Base-by-base conservation (phyloP, 2,113 vertebrate species). In the Leucoraja erinaceus region DNA sequence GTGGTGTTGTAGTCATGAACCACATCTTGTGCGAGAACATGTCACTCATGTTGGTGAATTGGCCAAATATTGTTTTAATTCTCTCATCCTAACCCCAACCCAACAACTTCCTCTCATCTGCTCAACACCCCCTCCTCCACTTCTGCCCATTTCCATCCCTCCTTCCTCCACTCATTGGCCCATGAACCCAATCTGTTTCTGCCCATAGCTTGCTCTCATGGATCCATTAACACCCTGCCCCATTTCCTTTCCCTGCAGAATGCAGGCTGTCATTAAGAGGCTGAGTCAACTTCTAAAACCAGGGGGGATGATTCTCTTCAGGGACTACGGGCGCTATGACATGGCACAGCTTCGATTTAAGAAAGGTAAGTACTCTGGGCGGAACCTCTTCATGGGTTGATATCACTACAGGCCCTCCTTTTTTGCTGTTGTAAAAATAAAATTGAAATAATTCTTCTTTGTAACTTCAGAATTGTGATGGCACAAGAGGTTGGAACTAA, bases 331-430 rank as follows among this genome's bases (percentile, higher is more conserved):
- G 22, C 98, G 99, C 56, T 98, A 98, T 0, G 99, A 99, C 95
- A 97, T 99, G 95, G 98, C 98, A 79, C 99, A 99, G 93, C 98
- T 99, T 38, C 98, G 98, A 5, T 99, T 99, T 95, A 99, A 99
- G 94, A 99, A 98, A 97, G 98, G 98, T 99, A 93, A 93, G 93
- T n/a, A 5, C 38, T 33, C 16, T 81, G 11, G 63, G 12, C 54
- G 28, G 38, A 25, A 47, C 12, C 28, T 61, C 59, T 18, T 88
- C n/a, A n/a, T 63, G 61, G 63, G 0, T 18, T 86, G 28, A 6
- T 75, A 74, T 54, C 56, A 16, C 92, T 59, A 9, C n/a, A 56
- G 1, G 22, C 5, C 70, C 25, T 38, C 5, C 70, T 8, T 38
- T 20, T 66, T 10, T 11, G n/a, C 22, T 20, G 47, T 72, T 75